A percentile compares a stretch with the other conserved stretches of the same genome.
Conservation (phyloP, 2,797 vertebrate genomes). For the Labroides dimidiatus region DNA sequence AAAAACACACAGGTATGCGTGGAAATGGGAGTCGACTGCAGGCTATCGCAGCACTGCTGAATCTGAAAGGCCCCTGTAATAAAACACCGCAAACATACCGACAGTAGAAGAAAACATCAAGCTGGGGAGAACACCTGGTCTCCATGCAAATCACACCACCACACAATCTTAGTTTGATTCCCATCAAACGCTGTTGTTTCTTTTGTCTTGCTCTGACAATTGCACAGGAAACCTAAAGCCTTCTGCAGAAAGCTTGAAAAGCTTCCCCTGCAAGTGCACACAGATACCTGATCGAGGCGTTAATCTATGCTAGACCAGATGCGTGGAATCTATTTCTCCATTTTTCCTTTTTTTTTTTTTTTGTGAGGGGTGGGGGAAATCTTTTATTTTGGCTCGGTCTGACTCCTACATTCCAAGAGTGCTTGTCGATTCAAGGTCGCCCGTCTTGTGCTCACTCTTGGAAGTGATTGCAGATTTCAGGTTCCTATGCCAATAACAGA, state of each 20-base stretch:
- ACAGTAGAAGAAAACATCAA: constrained; percentile 28
- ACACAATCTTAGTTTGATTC: constrained; percentile 16
- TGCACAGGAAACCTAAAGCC: neutral
- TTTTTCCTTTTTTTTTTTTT: constrained; percentile 12
- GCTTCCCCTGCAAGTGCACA: constrained; percentile 31
- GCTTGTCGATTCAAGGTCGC: constrained; percentile 65
- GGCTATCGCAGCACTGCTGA: constrained; percentile 10
- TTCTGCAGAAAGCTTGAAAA: neutral
- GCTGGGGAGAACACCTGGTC: constrained; percentile 29
- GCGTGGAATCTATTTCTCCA: constrained; percentile 17
- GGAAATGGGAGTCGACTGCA: constrained; percentile 34
- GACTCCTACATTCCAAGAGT: constrained; percentile 69
- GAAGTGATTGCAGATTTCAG: constrained; percentile 59
- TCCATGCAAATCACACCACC: constrained; percentile 32
- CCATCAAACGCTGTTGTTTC: constrained; percentile 29
- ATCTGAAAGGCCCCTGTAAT: constrained; percentile 40
- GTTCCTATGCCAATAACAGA: constrained; percentile 56
- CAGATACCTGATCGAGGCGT: constrained; percentile 36
- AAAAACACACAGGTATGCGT: constrained; percentile 21
- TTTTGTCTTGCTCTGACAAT: constrained; percentile 36
- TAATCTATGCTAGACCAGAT: constrained; percentile 34
- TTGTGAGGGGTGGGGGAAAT: constrained; percentile 20
- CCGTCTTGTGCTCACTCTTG: constrained; percentile 32
- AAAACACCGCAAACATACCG: constrained; percentile 9
- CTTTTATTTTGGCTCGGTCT: constrained; percentile 56